Evolutionary conservation across 1,140 invertebrate species (phyloP).

Genomic region (Aphidius ervi): DNA sequence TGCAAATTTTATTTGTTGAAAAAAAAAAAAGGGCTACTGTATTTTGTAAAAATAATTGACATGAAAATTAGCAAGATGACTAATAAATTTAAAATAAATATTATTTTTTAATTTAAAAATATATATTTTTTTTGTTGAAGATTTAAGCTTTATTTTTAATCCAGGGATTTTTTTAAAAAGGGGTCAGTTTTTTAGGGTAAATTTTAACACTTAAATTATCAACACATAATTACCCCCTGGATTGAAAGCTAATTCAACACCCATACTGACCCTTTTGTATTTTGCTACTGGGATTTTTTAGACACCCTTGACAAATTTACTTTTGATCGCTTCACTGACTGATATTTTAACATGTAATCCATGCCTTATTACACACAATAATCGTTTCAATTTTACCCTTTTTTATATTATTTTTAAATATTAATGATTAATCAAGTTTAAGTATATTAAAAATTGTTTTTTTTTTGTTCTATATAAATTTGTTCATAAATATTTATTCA

Average conservation of each 20-base stretch:
- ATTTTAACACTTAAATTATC: conserved; percentile 46
- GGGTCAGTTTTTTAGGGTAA: conserved; percentile 14
- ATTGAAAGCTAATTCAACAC: conserved; percentile 36
- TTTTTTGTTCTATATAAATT: too few species aligned
- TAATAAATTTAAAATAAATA: too few species aligned
- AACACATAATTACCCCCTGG: conserved; percentile 42
- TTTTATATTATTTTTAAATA: too few species aligned
- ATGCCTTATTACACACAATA: neutral
- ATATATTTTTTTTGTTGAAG: neutral
- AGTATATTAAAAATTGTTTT: too few species aligned
- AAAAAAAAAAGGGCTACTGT: too few species aligned
- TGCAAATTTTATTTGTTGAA: too few species aligned
- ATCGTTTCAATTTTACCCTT: too few species aligned
- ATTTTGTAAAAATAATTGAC: too few species aligned
- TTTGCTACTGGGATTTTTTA: conserved; percentile 16
- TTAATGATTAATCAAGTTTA: too few species aligned
- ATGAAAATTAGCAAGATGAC: too few species aligned
- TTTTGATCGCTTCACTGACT: conserved; percentile 1
- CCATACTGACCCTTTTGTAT: conserved; percentile 20
- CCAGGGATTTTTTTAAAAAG: neutral
- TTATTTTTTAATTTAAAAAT: too few species aligned
- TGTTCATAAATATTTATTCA: conserved; percentile 13
- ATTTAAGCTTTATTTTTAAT: conserved; percentile 34
- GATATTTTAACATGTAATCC: neutral
- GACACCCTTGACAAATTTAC: conserved; percentile 15